These are phyloP conservation scores for Cyphomyrmex costatus DNA, from an alignment of 1,140 invertebrate species.

Conservation along the genomic window DNA sequence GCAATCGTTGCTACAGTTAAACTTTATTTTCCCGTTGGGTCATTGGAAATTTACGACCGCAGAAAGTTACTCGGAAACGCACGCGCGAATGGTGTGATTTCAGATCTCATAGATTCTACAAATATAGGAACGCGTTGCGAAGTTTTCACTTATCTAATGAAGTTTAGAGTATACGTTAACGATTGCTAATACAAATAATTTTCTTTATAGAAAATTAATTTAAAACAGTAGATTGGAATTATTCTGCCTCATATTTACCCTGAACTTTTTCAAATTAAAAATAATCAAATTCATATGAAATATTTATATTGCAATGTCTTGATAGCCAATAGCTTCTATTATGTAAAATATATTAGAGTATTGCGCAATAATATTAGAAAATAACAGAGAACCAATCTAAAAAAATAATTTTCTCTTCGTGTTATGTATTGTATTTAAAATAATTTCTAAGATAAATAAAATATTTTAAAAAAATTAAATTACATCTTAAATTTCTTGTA, in stretches of 20 bases:
- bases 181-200: background rate
- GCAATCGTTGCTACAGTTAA: slow-evolving; percentile 41
- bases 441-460: slow-evolving; percentile 1
- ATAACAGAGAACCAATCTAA: background rate
- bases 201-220: background rate
- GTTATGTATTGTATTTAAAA: background rate
- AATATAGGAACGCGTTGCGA: background rate
- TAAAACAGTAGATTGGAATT: background rate
- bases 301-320: background rate
- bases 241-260: background rate
- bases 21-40: slow-evolving; percentile 58
- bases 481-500: background rate
- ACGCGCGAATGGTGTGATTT: slow-evolving; percentile 32
- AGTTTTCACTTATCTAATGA: slow-evolving; percentile 24
- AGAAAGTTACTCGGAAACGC: slow-evolving; percentile 27
- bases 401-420: background rate
- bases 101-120: slow-evolving; percentile 7
- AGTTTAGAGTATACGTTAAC: background rate
- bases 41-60: slow-evolving; percentile 49
- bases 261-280: background rate
- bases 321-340: background rate
- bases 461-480: background rate
- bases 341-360: background rate
- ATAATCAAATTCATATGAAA: background rate
- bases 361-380: background rate